A percentile compares a stretch with the other conserved stretches of the same genome.
These are phyloP conservation scores for Automeris io DNA, from an alignment of 2,888 invertebrate species.

Conservation along the genomic window DNA sequence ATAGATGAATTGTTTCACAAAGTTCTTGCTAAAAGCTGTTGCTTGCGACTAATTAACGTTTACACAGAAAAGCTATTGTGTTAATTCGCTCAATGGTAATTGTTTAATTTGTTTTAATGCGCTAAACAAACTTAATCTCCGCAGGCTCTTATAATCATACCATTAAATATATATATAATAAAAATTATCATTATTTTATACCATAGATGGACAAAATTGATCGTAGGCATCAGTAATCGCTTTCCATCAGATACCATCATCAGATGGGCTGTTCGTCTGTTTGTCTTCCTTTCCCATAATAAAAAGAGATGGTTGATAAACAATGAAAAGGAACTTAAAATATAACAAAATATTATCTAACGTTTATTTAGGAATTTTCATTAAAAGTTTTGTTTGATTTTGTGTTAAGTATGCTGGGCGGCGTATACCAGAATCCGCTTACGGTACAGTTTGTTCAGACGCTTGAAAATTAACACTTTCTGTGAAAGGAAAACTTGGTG, in stretches of 20 bases:
- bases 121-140: no score
- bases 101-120: no score
- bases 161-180: no score
- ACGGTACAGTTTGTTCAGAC: slow-evolving; percentile 1
- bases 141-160: no score
- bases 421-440: neutral
- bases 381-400: slow-evolving; percentile 20
- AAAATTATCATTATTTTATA: no score
- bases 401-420: slow-evolving; percentile 16
- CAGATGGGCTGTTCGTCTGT: no score
- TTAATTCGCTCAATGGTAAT: neutral
- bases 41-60: neutral
- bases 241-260: no score
- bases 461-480: slow-evolving; percentile 2
- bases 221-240: no score
- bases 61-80: neutral
- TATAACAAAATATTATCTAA: slow-evolving; percentile 9
- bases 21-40: neutral
- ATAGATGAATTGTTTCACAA: neutral
- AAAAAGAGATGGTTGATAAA: no score
- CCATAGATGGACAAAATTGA: no score
- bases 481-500: no score
- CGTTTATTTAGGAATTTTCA: slow-evolving; percentile 20
- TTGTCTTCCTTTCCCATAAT: no score
- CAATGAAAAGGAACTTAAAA: neutral